Conservation (phyloP, 2,888 invertebrate genomes). For the Macrosoma leucophasiata region DNA sequence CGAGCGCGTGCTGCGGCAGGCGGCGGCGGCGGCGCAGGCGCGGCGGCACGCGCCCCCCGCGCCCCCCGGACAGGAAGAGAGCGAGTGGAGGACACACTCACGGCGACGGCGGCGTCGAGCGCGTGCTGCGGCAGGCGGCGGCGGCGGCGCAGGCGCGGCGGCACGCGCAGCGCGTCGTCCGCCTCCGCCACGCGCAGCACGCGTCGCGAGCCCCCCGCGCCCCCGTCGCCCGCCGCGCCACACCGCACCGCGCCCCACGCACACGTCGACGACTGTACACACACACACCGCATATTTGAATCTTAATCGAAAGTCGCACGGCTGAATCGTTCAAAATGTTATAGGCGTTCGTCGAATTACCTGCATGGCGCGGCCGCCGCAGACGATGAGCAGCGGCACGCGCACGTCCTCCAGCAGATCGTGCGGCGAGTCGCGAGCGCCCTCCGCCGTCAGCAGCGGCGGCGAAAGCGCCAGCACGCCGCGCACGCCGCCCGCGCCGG, state of each 20-base stretch:
- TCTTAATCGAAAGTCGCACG: no score
- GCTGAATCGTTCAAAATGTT: no score
- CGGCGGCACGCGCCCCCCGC: no score
- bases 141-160: slow-evolving; percentile 72
- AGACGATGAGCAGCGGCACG: slow-evolving; percentile 37
- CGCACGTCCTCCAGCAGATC: slow-evolving; percentile 64
- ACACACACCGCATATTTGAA: neutral
- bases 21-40: no score
- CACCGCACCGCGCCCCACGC: slow-evolving; percentile 22
- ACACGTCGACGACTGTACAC: slow-evolving; percentile 7
- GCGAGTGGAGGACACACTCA: slow-evolving; percentile 25
- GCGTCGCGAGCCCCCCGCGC: slow-evolving; percentile 37
- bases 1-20: no score
- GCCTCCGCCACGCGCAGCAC: slow-evolving; percentile 77
- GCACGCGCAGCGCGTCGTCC: slow-evolving; percentile 79
- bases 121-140: slow-evolving; percentile 82
- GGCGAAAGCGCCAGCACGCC: slow-evolving; percentile 83
- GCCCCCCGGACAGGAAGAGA: neutral
- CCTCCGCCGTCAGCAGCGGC: slow-evolving; percentile 79
- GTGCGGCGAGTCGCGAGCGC: slow-evolving; percentile 78
- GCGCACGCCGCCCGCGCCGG: slow-evolving; percentile 38
- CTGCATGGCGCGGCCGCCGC: slow-evolving; percentile 29
- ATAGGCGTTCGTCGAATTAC: no score
- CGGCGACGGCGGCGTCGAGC: slow-evolving; percentile 75
- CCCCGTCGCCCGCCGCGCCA: slow-evolving; percentile 54